Conservation (phyloP, 2,888 invertebrate genomes). For the Lepidocyrtinus sp. region DNA sequence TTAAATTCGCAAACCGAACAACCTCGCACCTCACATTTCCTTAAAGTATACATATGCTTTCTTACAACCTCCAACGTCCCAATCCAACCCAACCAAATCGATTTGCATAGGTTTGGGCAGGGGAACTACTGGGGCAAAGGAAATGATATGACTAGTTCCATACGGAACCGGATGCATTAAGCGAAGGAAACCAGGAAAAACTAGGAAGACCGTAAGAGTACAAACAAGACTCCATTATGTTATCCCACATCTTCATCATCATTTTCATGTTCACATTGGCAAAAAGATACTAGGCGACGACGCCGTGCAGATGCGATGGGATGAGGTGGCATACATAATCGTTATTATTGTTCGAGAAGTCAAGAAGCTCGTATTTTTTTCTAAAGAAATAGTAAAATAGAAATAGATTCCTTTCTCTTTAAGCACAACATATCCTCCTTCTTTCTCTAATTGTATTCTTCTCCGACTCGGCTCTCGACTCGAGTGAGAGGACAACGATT, state of each 20-base stretch:
- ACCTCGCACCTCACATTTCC: too few relatives aligned
- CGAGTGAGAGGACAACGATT: not conserved
- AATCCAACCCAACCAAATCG: too few relatives aligned
- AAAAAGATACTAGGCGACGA: not conserved
- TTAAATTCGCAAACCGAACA: too few relatives aligned
- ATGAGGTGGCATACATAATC: slow-evolving; percentile 32
- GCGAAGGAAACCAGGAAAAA: slow-evolving; percentile 11
- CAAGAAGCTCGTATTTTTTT: too few relatives aligned
- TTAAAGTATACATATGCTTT: not conserved
- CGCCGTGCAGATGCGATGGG: slow-evolving; percentile 4
- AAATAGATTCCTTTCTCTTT: not conserved
- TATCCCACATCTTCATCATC: slow-evolving; percentile 20
- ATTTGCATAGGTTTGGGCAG: too few relatives aligned
- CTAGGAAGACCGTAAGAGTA: slow-evolving; percentile 9
- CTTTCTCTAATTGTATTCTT: not conserved
- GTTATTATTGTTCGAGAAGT: not conserved
- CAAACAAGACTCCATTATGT: slow-evolving; percentile 44
- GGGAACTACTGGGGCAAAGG: not conserved
- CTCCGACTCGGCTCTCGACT: not conserved
- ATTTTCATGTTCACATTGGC: not conserved
- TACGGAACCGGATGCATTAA: slow-evolving; percentile 20
- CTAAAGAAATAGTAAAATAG: not conserved
- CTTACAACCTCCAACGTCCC: not conserved
- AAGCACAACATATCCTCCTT: slow-evolving; percentile 3
- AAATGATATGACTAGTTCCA: not conserved